These are phyloP conservation scores for Helicoverpa assulta DNA, from an alignment of 2,888 invertebrate genomes.

Conservation along the genomic window DNA sequence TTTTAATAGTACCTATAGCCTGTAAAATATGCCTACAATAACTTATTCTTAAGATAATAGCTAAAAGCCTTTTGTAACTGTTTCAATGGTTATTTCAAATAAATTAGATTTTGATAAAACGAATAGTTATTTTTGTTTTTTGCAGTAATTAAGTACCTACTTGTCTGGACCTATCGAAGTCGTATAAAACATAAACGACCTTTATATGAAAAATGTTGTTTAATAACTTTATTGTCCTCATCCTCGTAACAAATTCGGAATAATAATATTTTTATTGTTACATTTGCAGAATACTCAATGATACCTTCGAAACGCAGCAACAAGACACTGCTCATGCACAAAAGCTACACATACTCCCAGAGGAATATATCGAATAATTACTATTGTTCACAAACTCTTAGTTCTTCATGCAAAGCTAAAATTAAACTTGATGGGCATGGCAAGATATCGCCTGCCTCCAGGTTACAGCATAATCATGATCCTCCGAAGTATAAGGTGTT, in stretches of 20 bases:
- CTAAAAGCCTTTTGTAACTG: conserved; percentile 30
- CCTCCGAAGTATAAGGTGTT: background rate
- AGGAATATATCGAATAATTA: background rate
- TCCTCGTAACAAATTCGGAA: too few species aligned
- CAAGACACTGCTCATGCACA: conserved; percentile 29
- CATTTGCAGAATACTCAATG: background rate
- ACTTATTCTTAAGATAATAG: conserved; percentile 1
- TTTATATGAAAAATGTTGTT: too few species aligned
- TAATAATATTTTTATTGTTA: background rate
- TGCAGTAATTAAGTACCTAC: background rate
- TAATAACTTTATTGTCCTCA: too few species aligned
- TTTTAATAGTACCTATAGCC: too few species aligned
- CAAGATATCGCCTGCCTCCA: background rate
- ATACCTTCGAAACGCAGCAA: conserved; percentile 9
- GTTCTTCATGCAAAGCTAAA: background rate
- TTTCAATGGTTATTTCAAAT: conserved; percentile 19
- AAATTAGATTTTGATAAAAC: conserved; percentile 27
- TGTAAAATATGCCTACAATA: background rate
- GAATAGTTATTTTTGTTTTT: background rate
- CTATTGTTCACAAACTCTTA: background rate
- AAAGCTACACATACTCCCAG: background rate
- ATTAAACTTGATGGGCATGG: background rate
- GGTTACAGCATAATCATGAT: background rate
- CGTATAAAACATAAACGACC: background rate
- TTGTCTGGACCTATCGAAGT: background rate